A percentile compares a stretch with the other conserved stretches of the same genome.
phyloP scores from a whole-genome alignment of 1,140 invertebrate genomes.

The Temnothorax nylanderi region DNA sequence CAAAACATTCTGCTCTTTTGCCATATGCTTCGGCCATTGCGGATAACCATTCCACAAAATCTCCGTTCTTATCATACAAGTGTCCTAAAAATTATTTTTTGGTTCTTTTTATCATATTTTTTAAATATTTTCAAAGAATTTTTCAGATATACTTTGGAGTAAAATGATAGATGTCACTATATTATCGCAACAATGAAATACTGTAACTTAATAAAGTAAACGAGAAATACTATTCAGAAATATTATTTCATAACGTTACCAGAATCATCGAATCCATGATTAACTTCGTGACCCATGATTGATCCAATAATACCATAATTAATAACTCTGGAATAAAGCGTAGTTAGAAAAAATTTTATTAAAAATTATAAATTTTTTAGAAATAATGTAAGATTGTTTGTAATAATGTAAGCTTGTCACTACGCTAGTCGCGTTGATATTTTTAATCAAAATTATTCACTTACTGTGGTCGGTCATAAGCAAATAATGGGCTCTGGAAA shows the following conservation, averaged over 20 bases:
- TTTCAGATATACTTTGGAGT: not conserved
- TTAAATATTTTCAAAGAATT: not conserved
- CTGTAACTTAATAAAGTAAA: not conserved
- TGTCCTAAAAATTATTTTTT: slow-evolving; percentile 45
- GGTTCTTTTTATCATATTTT: not conserved
- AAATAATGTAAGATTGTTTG: not conserved
- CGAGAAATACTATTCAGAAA: not conserved
- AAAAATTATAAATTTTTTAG: not conserved
- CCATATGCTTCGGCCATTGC: slow-evolving; percentile 56
- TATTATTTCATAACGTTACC: slow-evolving; percentile 37
- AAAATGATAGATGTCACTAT: not conserved
- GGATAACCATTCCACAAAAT: slow-evolving; percentile 55
- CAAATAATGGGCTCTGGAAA: slow-evolving; percentile 66
- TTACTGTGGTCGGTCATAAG: slow-evolving; percentile 59
- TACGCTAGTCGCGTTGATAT: not conserved
- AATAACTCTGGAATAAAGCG: slow-evolving; percentile 26
- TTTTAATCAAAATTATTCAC: not conserved
- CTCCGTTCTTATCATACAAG: slow-evolving; percentile 36
- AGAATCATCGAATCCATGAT: slow-evolving; percentile 64
- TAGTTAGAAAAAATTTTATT: not conserved
- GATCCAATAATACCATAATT: slow-evolving; percentile 67
- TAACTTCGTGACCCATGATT: slow-evolving; percentile 67
- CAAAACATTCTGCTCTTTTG: slow-evolving; percentile 53
- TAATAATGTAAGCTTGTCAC: not conserved
- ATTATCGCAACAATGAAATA: not conserved